Conservation (phyloP, 1,140 invertebrate species). For the Andrena cerasifolii region DNA sequence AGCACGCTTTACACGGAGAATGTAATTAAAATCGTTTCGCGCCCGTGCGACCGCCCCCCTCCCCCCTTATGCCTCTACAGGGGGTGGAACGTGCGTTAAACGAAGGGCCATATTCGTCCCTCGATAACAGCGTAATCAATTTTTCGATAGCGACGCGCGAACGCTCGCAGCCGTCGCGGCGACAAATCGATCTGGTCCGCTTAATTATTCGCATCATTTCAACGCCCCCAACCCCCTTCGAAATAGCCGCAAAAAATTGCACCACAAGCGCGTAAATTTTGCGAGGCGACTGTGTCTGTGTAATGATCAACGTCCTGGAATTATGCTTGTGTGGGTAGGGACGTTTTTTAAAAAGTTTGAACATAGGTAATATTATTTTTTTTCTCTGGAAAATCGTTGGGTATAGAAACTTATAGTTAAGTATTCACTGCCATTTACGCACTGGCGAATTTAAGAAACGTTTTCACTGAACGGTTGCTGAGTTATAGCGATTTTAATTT, state of each 20-base stretch:
- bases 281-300: too few species aligned
- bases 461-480: too few species aligned
- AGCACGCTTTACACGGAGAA: slow-evolving; percentile 1
- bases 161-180: not conserved
- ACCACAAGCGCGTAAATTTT: too few species aligned
- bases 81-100: not conserved
- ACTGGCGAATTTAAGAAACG: too few species aligned
- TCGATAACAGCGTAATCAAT: slow-evolving; percentile 30
- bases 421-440: too few species aligned
- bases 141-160: slow-evolving; percentile 24
- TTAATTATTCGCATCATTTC: slow-evolving; percentile 34
- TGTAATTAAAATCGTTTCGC: slow-evolving; percentile 33
- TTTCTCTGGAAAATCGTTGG: too few species aligned
- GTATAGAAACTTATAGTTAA: too few species aligned
- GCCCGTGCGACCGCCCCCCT: not conserved
- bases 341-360: too few species aligned
- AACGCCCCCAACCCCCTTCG: not conserved
- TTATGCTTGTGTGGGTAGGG: too few species aligned
- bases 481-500: too few species aligned
- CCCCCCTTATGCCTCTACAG: not conserved
- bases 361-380: too few species aligned
- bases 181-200: slow-evolving; percentile 19
- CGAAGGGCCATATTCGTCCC: not conserved
- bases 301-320: too few species aligned
- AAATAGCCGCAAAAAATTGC: not conserved